Base-by-base conservation (phyloP, 1,140 invertebrate genomes). In the Drosophila lini region DNA sequence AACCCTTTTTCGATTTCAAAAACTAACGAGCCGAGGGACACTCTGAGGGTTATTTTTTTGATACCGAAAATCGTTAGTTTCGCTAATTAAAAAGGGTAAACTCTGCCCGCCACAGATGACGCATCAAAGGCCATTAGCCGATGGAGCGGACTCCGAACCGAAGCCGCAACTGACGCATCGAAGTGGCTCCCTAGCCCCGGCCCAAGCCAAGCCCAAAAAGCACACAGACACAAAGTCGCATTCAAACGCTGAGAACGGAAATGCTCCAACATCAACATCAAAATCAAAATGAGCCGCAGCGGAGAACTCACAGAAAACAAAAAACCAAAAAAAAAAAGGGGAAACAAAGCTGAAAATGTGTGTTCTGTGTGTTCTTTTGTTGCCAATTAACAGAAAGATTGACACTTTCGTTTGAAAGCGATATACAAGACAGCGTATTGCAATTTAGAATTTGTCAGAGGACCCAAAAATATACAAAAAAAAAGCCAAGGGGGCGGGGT, bases 301-400 rank as follows among this genome's bases (percentile, higher is more conserved):
- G 3, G 34, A 64, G 47, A 71, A 13, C 25, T 42, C 47, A 71
- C 63, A 25, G 41, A 62, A 52, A 53, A 76, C 36, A 11, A 57
- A 32, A 48, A 48, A 40, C n/a, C 16, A 59, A 50, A 65, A 61
- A 40, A 40, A 15, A 47, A 58, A 15, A 0, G 44, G 44, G 22
- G 40, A 19, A 79, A 53, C 58, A 69, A 61, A 61, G 60, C 42
- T 55, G 56, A 56, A 78, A 61, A 50, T 60, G 38, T 64, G 11
- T 80, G 69, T 53, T 53, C 34, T 61, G 77, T 70, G 25, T 63
- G 45, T 78, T 82, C 84, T 73, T 38, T 64, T 57, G 71, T 89
- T 78, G 84, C 84, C 84, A 89, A 89, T 89, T 89, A 89, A 89
- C 84, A 89, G 74, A 69, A 64, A 89, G 85, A 90, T 89, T 89